A percentile compares a stretch with the other conserved stretches of the same genome.
phyloP scores from a whole-genome alignment of 2,113 vertebrate genomes.

The Elephantulus edwardii region DNA sequence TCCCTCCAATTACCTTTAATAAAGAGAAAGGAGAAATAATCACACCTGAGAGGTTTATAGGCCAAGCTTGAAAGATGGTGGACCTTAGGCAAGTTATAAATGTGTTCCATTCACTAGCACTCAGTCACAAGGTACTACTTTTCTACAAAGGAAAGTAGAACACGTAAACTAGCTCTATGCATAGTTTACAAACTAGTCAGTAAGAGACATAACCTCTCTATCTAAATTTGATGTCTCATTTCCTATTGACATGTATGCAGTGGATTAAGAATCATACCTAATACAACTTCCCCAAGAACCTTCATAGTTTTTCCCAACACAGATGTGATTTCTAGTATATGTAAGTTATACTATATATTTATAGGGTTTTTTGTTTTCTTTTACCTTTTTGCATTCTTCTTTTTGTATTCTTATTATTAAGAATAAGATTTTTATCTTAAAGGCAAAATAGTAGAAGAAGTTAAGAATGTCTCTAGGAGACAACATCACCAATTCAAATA shows the following conservation, averaged over 20 bases:
- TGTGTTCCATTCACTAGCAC: not conserved
- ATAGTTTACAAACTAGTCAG: not conserved
- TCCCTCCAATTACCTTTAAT: not conserved
- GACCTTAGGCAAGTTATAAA: not conserved
- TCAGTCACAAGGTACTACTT: not conserved
- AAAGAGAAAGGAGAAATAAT: not conserved
- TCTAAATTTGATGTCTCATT: not conserved
- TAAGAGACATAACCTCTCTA: not conserved
- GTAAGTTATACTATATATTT: not conserved
- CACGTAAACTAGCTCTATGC: not conserved
- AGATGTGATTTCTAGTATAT: not conserved
- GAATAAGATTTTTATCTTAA: not conserved
- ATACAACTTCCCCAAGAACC: not conserved
- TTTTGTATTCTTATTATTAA: too few species aligned
- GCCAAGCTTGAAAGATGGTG: not conserved
- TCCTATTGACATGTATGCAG: not conserved
- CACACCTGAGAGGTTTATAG: not conserved
- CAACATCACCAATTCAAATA: not conserved
- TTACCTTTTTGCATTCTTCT: not conserved
- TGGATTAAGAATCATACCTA: not conserved
- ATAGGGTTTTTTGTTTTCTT: not conserved
- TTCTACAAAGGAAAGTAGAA: not conserved
- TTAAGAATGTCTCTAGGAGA: not conserved
- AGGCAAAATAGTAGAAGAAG: not conserved
- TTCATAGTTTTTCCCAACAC: not conserved